A percentile compares a stretch with the other conserved stretches of the same genome.
Evolutionary conservation across 1,140 invertebrate genomes (phyloP).

Genomic region (Bilobella aurantiaca): DNA sequence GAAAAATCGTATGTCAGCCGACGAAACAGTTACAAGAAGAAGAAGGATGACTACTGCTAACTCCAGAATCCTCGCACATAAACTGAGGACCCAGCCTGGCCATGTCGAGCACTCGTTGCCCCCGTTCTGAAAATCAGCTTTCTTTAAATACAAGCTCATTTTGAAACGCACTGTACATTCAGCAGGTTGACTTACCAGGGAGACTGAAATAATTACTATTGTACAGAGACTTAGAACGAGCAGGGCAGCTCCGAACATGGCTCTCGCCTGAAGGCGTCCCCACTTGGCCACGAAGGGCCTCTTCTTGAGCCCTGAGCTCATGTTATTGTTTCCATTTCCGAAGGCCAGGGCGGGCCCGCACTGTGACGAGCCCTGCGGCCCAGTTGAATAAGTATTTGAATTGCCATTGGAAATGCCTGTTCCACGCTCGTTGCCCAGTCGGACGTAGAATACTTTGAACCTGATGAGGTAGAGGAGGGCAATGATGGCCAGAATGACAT

Average conservation of each 20-base stretch:
- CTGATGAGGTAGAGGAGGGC: conserved; percentile 31
- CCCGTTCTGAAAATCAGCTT: conserved; percentile 23
- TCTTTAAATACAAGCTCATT: neutral
- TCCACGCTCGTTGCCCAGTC: conserved; percentile 29
- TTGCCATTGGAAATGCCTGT: neutral
- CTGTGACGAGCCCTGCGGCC: conserved; percentile 7
- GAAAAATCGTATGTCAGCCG: conserved; percentile 33
- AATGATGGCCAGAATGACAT: conserved; percentile 29
- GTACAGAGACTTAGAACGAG: conserved; percentile 32
- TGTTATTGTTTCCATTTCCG: conserved; percentile 24
- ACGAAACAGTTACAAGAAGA: conserved; percentile 35
- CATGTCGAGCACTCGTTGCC: conserved; percentile 33
- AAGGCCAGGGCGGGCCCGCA: conserved; percentile 11
- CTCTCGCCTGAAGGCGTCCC: conserved; percentile 35
- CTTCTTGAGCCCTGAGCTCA: conserved; percentile 25
- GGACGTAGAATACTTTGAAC: conserved; percentile 32
- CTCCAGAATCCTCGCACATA: conserved; percentile 35
- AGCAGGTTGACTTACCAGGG: conserved; percentile 28
- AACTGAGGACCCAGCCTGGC: conserved; percentile 35
- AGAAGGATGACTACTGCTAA: conserved; percentile 36
- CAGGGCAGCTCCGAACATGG: conserved; percentile 35
- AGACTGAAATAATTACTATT: conserved; percentile 35
- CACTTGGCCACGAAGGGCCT: conserved; percentile 31
- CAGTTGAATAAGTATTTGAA: neutral
- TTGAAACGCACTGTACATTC: neutral